Evolutionary conservation across 1,140 invertebrate genomes (phyloP).

Genomic region (Drosophila pectinifera): DNA sequence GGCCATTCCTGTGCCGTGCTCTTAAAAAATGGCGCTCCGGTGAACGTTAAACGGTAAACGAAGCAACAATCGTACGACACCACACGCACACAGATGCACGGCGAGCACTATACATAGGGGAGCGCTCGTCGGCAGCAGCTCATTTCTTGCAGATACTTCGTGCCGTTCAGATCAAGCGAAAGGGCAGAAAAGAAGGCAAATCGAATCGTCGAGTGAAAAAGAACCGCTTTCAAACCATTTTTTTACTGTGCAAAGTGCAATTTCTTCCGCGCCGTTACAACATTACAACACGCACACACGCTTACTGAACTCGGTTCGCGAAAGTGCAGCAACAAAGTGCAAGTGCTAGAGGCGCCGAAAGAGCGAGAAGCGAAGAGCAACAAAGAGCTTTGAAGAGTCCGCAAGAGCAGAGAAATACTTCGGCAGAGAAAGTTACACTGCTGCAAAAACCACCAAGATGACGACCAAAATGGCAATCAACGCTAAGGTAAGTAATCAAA

Average conservation of each 20-base stretch:
- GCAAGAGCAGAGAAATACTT: conserved; percentile 5
- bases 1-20: conserved; percentile 33
- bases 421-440: conserved; percentile 33
- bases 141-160: conserved; percentile 77
- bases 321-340: conserved; percentile 44
- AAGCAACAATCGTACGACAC: conserved; percentile 11
- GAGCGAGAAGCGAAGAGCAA: conserved; percentile 11
- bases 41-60: conserved; percentile 60
- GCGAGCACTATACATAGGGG: conserved; percentile 63
- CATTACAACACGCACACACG: conserved; percentile 1
- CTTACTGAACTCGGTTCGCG: conserved; percentile 6
- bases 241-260: conserved; percentile 49
- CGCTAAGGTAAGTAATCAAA: conserved; percentile 70
- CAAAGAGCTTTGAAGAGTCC: conserved; percentile 1
- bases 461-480: conserved; percentile 82
- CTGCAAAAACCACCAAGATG: conserved; percentile 42
- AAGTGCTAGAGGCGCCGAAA: conserved; percentile 34
- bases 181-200: conserved; percentile 21
- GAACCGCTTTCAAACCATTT: conserved; percentile 8
- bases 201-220: conserved; percentile 8
- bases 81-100: conserved; percentile 2
- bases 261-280: conserved; percentile 7
- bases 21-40: conserved; percentile 59
- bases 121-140: conserved; percentile 44
- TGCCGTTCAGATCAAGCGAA: conserved; percentile 54